Evolutionary conservation across 2,797 vertebrate species (phyloP).

Genomic region (Lerista edwardsae): DNA sequence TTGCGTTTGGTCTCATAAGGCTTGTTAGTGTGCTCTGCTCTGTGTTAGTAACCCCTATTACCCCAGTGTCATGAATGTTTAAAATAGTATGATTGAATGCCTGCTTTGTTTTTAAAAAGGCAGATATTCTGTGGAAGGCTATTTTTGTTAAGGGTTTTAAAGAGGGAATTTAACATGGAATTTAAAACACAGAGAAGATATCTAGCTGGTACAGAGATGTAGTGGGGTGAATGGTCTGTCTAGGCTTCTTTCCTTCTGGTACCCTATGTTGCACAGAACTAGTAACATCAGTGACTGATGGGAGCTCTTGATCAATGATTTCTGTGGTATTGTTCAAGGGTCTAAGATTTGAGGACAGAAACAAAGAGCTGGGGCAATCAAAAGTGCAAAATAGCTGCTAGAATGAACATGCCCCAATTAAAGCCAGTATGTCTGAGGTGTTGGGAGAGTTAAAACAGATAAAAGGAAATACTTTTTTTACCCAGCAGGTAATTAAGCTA

Average conservation of each 20-base stretch:
- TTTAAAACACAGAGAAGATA: not conserved
- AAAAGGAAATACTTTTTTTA: too few species aligned
- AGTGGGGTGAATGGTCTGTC: not conserved
- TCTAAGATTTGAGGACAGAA: not conserved
- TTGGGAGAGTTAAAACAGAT: too few species aligned
- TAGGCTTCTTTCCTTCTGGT: too few species aligned
- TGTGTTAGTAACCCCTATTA: not conserved
- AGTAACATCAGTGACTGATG: not conserved
- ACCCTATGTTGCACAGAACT: not conserved
- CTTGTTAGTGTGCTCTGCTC: not conserved
- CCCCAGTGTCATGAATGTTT: not conserved
- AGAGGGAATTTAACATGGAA: not conserved
- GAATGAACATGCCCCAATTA: not conserved
- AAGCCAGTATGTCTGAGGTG: not conserved
- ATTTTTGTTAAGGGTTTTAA: not conserved
- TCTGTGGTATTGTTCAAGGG: not conserved
- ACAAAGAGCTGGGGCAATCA: not conserved
- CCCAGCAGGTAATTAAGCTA: too few species aligned
- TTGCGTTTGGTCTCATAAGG: not conserved
- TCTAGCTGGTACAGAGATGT: not conserved
- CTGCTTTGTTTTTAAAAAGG: not conserved
- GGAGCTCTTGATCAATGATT: not conserved
- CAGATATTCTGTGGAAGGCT: not conserved
- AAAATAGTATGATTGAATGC: not conserved
- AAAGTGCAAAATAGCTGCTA: not conserved